phyloP scores from a whole-genome alignment of 2,888 invertebrate species.

The Melolontha melolontha region DNA sequence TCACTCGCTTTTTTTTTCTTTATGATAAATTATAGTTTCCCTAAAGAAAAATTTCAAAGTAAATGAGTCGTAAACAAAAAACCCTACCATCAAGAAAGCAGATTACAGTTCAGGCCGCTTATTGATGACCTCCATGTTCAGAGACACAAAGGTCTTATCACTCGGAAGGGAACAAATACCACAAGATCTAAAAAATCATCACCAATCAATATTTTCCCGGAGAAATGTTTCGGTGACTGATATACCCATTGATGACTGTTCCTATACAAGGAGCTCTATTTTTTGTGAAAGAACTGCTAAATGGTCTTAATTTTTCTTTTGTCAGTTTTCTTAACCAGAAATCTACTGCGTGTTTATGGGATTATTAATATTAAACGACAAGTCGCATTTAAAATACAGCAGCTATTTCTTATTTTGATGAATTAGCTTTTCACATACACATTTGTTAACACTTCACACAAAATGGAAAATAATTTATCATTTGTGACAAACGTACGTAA shows the following conservation, averaged over 20 bases:
- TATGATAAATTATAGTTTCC: slow-evolving; percentile 58
- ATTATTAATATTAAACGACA: slow-evolving; percentile 43
- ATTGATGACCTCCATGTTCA: slow-evolving; percentile 65
- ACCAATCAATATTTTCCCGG: slow-evolving; percentile 60
- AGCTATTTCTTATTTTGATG: slow-evolving; percentile 13
- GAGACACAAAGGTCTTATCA: slow-evolving; percentile 66
- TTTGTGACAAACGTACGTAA: neutral
- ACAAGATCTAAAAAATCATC: slow-evolving; percentile 62
- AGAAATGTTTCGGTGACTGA: slow-evolving; percentile 62
- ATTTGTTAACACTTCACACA: slow-evolving; percentile 13
- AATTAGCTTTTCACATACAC: slow-evolving; percentile 24
- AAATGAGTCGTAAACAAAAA: slow-evolving; percentile 65
- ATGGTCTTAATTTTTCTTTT: slow-evolving; percentile 52
- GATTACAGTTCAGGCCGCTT: slow-evolving; percentile 63
- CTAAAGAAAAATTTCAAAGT: slow-evolving; percentile 59
- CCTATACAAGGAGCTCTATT: slow-evolving; percentile 60
- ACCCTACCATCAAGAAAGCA: slow-evolving; percentile 62
- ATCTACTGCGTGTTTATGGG: slow-evolving; percentile 39
- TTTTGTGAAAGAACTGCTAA: slow-evolving; percentile 52
- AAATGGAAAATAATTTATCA: slow-evolving; percentile 21
- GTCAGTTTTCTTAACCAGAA: slow-evolving; percentile 43
- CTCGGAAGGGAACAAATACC: slow-evolving; percentile 63
- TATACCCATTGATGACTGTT: slow-evolving; percentile 64
- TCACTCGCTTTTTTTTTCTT: slow-evolving; percentile 31
- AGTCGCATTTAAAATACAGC: slow-evolving; percentile 41